Evolutionary conservation across 2,797 vertebrate genomes (phyloP), one percentile per base, ranked within the genome.

Genomic region (Phoebastria nigripes): DNA sequence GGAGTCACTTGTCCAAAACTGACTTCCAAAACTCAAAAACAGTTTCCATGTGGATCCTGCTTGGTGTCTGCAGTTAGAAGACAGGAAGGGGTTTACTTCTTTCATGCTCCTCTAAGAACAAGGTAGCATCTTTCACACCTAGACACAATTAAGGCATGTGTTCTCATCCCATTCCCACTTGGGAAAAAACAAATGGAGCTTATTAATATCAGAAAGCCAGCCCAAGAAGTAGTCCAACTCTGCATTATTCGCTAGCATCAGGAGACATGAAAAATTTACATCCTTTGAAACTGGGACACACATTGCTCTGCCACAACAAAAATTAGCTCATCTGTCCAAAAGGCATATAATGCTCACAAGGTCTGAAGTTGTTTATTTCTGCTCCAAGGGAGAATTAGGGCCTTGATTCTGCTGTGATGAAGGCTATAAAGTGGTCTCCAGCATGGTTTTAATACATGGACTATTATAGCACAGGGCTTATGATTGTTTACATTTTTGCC

Each of bases 241-340:
- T 79, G 79, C 77, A 72, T 81, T 90, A 86, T 84, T 90, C 0
- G 6, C 62, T 84, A 62, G 21, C 2, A 1, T 69, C 85, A 88
- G 44, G 89, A 84, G 72, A 79, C 46, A 72, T 63, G 72, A 97
- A 94, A 94, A 85, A 73, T 71, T 79, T 89, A 70, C 59, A 93
- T 86, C 69, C 62, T 77, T 72, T 89, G 51, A 87, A 97, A 93
- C 52, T 85, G 74, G 89, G 94, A 93, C 95, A 90, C 2, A 12
- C 33, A 29, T 41, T 87, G 65, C 58, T 96, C 77, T 87, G 84
- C 74, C 78, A 87, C 94, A 92, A 87, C 74, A 88, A 96, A 91
- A 96, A 89, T 93, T 87, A 81, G 80, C 69, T 92, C 87, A 90
- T 87, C 79, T 92, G 91, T 94, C 92, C 92, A 91, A 94, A 95